Evolutionary conservation across 1,140 invertebrate genomes (phyloP).

Genomic region (Metaphire vulgaris): DNA sequence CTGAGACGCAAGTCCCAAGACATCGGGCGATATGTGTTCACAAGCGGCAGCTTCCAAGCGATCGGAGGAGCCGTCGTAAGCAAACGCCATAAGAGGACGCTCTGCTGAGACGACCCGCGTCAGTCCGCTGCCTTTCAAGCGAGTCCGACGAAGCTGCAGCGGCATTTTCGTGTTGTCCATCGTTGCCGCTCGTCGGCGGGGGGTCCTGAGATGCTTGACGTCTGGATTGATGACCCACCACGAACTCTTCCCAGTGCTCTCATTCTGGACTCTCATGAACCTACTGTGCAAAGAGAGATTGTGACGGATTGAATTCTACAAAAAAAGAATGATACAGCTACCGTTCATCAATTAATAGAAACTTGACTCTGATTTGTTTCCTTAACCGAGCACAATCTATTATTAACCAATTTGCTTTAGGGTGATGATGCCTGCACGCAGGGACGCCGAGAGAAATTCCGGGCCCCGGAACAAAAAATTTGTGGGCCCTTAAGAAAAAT

Average conservation of each 20-base stretch:
- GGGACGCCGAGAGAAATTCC: too few species aligned
- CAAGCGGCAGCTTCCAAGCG: neutral
- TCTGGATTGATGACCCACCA: constrained; percentile 99
- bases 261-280: constrained; percentile 99
- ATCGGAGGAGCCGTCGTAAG: neutral
- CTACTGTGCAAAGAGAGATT: constrained; percentile 97
- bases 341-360: too few species aligned
- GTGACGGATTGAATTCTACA: constrained; percentile 98
- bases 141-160: constrained; percentile 42
- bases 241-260: constrained; percentile 97
- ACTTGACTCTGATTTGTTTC: too few species aligned
- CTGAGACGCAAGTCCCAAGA: constrained; percentile 32
- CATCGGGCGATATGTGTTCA: neutral
- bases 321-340: too few species aligned
- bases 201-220: constrained; percentile 90
- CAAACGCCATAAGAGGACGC: neutral
- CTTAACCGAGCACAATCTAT: too few species aligned
- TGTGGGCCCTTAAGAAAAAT: too few species aligned
- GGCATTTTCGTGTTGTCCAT: constrained; percentile 88
- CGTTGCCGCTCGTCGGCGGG: constrained; percentile 80
- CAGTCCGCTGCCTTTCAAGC: neutral
- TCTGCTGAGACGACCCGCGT: neutral
- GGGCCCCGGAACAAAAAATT: too few species aligned
- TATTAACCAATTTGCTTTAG: too few species aligned
- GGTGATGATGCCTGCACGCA: too few species aligned